These are phyloP conservation scores for Lepeophtheirus nordmannii DNA, from an alignment of 2,888 invertebrate species.

Conservation along the genomic window DNA sequence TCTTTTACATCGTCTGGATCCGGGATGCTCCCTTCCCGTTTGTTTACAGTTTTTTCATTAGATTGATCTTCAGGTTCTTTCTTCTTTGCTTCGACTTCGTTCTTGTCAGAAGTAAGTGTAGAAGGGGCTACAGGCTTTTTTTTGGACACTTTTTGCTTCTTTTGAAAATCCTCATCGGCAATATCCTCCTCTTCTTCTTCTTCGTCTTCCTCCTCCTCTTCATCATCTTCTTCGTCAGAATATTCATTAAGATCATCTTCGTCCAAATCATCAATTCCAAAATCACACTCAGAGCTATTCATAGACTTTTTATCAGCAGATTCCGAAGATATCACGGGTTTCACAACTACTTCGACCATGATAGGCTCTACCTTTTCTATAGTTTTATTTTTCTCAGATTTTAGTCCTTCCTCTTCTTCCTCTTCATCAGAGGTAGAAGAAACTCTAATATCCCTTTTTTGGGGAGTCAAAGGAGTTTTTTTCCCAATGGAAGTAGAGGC, in stretches of 20 bases:
- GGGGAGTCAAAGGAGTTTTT: not conserved
- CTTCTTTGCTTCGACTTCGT: not conserved
- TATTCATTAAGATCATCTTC: slow-evolving; percentile 31
- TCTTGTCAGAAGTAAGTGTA: not conserved
- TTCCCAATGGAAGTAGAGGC: too few relatives aligned
- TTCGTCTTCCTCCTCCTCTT: slow-evolving; percentile 27
- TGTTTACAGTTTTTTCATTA: not conserved
- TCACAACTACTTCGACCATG: slow-evolving; percentile 7
- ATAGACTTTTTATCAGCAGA: not conserved
- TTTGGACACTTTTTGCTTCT: not conserved
- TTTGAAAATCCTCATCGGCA: not conserved
- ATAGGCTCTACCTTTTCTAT: not conserved
- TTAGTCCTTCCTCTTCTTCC: too few relatives aligned
- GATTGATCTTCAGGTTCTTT: not conserved
- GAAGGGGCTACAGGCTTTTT: too few relatives aligned
- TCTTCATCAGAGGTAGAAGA: not conserved
- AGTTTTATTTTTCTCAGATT: not conserved
- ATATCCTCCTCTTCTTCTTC: slow-evolving; percentile 23
- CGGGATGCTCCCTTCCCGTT: too few relatives aligned
- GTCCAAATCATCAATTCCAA: slow-evolving; percentile 23
- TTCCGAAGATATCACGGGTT: not conserved
- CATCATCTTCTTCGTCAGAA: slow-evolving; percentile 31
- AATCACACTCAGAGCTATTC: not conserved
- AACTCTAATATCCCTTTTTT: not conserved
- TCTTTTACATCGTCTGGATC: too few relatives aligned